phyloP scores from a whole-genome alignment of 2,888 invertebrate genomes.

The Phlogophora meticulosa region DNA sequence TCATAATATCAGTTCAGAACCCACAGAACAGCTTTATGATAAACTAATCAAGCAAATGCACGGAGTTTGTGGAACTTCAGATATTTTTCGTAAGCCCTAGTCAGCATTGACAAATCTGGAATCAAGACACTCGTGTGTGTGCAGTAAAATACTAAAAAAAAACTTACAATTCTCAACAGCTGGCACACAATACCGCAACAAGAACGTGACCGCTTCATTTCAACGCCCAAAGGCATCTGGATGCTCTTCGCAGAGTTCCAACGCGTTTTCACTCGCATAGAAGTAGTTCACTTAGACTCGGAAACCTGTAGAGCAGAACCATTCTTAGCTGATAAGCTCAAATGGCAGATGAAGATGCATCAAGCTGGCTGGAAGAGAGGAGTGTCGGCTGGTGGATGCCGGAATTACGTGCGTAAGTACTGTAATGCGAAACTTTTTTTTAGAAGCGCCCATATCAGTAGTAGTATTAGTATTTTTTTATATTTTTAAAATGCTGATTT shows the following conservation, averaged over 20 bases:
- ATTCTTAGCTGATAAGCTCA: constrained; percentile 93
- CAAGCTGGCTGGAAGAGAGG: constrained; percentile 97
- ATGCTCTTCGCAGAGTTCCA: constrained; percentile 96
- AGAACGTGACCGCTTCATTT: constrained; percentile 94
- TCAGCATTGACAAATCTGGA: background rate
- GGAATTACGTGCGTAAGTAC: constrained; percentile 94
- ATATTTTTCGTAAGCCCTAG: too few species aligned
- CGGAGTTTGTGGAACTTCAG: too few species aligned
- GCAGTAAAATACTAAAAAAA: background rate
- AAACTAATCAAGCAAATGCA: too few species aligned
- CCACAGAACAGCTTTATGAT: too few species aligned
- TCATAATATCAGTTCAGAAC: too few species aligned
- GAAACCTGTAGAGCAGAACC: constrained; percentile 97
- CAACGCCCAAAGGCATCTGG: constrained; percentile 95
- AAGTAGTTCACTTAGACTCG: constrained; percentile 96
- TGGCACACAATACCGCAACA: constrained; percentile 95
- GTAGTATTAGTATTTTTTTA: too few species aligned
- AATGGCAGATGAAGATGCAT: constrained; percentile 97
- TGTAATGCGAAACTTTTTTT: too few species aligned
- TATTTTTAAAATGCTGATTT: too few species aligned
- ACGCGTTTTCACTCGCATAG: constrained; percentile 95
- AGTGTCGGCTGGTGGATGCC: constrained; percentile 97
- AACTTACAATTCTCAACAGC: constrained; percentile 63
- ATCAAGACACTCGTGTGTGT: too few species aligned
- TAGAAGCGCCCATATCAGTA: too few species aligned